These are phyloP conservation scores for Zosterops japonicus DNA, from an alignment of 2,113 vertebrate genomes.

Conservation along the genomic window DNA sequence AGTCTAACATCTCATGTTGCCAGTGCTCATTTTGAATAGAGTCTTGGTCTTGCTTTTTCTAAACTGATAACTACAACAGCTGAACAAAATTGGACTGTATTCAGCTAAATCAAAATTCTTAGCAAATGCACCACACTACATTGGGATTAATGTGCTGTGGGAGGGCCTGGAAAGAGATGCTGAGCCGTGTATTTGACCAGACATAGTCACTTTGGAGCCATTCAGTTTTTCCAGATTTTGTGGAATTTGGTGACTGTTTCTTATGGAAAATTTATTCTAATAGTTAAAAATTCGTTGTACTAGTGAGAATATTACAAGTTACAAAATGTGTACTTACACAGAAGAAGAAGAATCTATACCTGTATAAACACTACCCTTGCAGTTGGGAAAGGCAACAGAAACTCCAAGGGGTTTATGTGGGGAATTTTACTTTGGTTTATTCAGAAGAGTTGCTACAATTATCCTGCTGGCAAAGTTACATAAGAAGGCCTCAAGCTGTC, in stretches of 20 bases:
- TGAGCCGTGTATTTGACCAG: background rate
- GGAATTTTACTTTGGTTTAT: background rate
- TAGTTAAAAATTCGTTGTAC: background rate
- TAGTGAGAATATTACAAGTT: background rate
- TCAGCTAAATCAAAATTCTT: slow-evolving; percentile 7
- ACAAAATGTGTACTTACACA: background rate
- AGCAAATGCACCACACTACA: background rate
- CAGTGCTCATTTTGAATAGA: slow-evolving; percentile 12
- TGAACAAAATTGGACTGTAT: background rate
- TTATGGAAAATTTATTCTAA: background rate
- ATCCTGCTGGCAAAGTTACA: background rate
- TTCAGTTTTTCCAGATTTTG: background rate
- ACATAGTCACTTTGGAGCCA: background rate
- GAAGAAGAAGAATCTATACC: background rate
- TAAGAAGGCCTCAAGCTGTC: background rate
- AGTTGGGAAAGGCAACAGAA: background rate
- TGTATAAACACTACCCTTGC: background rate
- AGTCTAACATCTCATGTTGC: slow-evolving; percentile 1
- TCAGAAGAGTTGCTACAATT: background rate
- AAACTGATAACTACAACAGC: background rate
- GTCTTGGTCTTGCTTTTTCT: background rate
- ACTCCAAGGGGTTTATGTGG: background rate
- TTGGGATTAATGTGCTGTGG: background rate
- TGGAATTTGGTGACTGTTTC: background rate
- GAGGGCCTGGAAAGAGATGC: background rate